These are phyloP conservation scores for Sprattus sprattus DNA, from an alignment of 2,113 vertebrate genomes.

Conservation along the genomic window DNA sequence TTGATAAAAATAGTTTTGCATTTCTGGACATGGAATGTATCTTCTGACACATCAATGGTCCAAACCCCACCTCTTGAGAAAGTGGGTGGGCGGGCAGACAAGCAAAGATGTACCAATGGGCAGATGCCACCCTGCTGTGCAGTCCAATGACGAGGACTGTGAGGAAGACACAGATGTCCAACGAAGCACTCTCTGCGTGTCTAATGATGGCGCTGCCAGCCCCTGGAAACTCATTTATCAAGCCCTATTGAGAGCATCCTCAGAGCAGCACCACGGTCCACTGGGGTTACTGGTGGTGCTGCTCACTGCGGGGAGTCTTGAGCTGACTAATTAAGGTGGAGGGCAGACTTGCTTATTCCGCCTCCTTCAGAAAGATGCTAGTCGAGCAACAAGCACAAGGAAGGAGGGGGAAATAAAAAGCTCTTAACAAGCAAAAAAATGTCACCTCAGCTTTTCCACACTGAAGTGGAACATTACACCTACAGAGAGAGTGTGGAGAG, in stretches of 20 bases:
- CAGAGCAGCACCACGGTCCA: background rate
- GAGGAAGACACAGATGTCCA: background rate
- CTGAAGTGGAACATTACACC: conserved; percentile 8
- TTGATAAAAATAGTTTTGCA: background rate
- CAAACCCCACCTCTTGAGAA: background rate
- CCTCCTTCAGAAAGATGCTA: conserved; percentile 4
- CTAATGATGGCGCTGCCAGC: background rate
- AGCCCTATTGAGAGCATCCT: background rate
- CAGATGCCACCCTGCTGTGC: background rate
- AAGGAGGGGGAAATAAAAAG: background rate
- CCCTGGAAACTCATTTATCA: background rate
- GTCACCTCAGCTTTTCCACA: conserved; percentile 20
- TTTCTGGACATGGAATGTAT: background rate
- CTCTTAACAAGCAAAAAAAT: background rate
- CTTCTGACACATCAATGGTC: background rate
- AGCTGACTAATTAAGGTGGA: conserved; percentile 14
- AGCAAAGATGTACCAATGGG: background rate
- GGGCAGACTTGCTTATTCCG: background rate
- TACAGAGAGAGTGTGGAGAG: background rate
- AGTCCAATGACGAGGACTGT: background rate
- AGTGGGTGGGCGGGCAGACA: background rate
- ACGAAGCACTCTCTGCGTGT: background rate
- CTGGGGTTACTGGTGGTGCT: background rate
- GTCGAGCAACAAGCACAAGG: background rate
- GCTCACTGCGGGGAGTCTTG: background rate